Evolutionary conservation across 2,113 vertebrate species (phyloP).

Genomic region (Sclerurus mexicanus): DNA sequence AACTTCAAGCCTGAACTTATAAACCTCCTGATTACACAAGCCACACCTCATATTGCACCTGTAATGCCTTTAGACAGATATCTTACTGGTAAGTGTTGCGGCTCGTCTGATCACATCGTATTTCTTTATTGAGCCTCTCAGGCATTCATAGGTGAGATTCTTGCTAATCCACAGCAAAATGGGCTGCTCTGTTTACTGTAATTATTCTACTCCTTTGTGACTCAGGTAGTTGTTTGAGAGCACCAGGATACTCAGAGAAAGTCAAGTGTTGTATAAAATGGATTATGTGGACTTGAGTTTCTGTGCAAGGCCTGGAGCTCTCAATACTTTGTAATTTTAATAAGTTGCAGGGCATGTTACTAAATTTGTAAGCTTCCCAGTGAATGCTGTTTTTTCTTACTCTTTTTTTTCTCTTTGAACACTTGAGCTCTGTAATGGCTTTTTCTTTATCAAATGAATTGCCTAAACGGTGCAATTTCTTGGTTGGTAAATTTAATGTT

Average conservation of each 20-base stretch:
- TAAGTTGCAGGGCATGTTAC: background rate
- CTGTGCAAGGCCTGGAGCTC: background rate
- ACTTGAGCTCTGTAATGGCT: background rate
- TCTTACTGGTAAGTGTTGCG: conserved; percentile 78
- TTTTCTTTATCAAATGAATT: background rate
- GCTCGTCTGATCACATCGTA: background rate
- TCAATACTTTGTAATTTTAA: background rate
- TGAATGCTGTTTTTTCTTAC: background rate
- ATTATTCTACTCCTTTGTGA: background rate
- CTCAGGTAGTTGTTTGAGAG: background rate
- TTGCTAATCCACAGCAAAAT: background rate
- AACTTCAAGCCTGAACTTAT: conserved; percentile 88
- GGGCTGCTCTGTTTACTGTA: background rate
- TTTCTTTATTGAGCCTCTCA: background rate
- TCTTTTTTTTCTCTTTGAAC: background rate
- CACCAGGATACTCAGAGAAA: background rate
- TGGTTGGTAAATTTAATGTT: background rate
- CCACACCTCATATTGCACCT: conserved; percentile 92
- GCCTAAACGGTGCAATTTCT: background rate
- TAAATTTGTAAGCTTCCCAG: background rate
- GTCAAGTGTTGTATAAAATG: background rate
- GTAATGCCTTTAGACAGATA: conserved; percentile 90
- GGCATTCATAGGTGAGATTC: background rate
- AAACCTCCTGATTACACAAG: conserved; percentile 93
- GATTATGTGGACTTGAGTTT: background rate